A percentile compares a stretch with the other conserved stretches of the same genome.
Conservation (phyloP, 2,888 invertebrate species). For the Bellardia pandia region DNA sequence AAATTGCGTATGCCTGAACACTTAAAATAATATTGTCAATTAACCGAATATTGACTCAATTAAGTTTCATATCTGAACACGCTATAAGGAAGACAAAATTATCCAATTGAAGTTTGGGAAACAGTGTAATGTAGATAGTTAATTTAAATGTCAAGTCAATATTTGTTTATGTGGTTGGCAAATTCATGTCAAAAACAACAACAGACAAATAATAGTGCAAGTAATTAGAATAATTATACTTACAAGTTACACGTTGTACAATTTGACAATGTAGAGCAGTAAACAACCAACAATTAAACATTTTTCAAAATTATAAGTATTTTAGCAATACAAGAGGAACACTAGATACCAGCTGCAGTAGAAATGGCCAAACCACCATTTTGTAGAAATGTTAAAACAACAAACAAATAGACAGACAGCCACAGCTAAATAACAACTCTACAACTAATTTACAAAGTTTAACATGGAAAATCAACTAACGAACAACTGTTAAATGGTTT, state of each 20-base stretch:
- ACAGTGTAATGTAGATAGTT: slow-evolving; percentile 13
- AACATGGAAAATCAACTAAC: slow-evolving; percentile 51
- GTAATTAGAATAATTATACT: slow-evolving; percentile 6
- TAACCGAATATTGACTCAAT: too few relatives aligned
- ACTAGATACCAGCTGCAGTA: neutral
- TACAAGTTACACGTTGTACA: neutral
- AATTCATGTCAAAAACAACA: slow-evolving; percentile 39
- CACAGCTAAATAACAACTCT: slow-evolving; percentile 23
- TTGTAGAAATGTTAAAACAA: slow-evolving; percentile 18
- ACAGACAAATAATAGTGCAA: neutral
- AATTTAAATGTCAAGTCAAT: slow-evolving; percentile 27
- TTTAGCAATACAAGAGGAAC: slow-evolving; percentile 22
- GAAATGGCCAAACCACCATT: slow-evolving; percentile 25
- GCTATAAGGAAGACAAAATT: too few relatives aligned
- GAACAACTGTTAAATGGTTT: slow-evolving; percentile 12
- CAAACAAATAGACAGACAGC: neutral
- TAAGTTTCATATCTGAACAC: too few relatives aligned
- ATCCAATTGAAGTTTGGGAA: neutral
- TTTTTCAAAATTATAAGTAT: slow-evolving; percentile 1
- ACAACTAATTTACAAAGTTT: slow-evolving; percentile 19
- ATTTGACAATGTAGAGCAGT: slow-evolving; percentile 9
- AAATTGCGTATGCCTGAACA: too few relatives aligned
- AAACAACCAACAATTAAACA: slow-evolving; percentile 46
- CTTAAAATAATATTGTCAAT: too few relatives aligned
- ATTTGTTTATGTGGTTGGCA: slow-evolving; percentile 24